A percentile compares a stretch with the other conserved stretches of the same genome.
phyloP scores from a whole-genome alignment of 2,113 vertebrate species.

The Aplodontia rufa region DNA sequence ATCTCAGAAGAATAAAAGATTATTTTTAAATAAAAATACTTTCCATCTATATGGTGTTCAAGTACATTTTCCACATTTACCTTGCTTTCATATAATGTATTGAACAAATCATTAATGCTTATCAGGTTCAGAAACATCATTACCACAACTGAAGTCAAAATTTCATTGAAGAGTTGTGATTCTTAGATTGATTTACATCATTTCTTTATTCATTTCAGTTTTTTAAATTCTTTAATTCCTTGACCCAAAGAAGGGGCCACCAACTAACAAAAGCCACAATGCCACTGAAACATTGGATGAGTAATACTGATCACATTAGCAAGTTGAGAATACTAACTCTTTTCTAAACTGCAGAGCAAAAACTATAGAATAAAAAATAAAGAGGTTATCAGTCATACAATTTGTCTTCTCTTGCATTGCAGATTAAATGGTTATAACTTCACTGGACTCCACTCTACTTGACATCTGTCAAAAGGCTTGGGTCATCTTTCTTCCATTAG shows the following conservation, averaged over 20 bases:
- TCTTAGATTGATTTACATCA: conserved; percentile 44
- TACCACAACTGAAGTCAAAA: conserved; percentile 17
- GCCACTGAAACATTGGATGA: not conserved
- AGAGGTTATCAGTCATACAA: conserved; percentile 71
- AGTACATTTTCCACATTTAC: conserved; percentile 46
- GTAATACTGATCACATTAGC: conserved; percentile 52
- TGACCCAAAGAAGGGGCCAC: conserved; percentile 25
- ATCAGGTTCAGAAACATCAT: conserved; percentile 35
- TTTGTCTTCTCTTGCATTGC: conserved; percentile 68
- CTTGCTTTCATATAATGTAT: not conserved
- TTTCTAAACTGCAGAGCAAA: conserved; percentile 66
- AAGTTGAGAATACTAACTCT: conserved; percentile 21
- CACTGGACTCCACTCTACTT: conserved; percentile 60
- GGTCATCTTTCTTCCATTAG: conserved; percentile 82
- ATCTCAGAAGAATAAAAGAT: conserved; percentile 15
- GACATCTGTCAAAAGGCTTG: conserved; percentile 63
- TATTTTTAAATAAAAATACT: conserved; percentile 27
- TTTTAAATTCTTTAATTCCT: conserved; percentile 56
- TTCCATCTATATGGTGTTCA: conserved; percentile 20
- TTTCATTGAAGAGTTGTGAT: conserved; percentile 41
- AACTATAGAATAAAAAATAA: conserved; percentile 50
- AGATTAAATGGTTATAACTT: conserved; percentile 71
- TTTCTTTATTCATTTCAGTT: conserved; percentile 53
- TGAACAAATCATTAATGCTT: conserved; percentile 26
- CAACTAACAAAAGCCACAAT: conserved; percentile 23